Evolutionary conservation across 2,888 invertebrate species (phyloP).

Genomic region (Dynastes grantii): DNA sequence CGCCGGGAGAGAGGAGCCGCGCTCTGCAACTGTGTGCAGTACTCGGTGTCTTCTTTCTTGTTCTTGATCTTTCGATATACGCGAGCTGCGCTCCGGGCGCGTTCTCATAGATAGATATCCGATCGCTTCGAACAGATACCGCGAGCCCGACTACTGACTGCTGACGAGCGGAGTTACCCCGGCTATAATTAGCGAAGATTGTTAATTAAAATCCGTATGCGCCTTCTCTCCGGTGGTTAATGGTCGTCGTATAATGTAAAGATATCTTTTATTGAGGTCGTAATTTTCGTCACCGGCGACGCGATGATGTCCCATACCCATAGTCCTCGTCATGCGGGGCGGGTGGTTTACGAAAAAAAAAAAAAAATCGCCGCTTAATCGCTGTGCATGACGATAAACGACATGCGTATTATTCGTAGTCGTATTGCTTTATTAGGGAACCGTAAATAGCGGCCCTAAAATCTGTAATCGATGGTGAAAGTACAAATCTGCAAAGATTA

Average conservation of each 20-base stretch:
- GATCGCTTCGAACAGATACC: constrained; percentile 31
- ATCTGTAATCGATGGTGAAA: too few species aligned
- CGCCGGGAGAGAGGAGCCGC: background rate
- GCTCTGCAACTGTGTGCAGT: constrained; percentile 1
- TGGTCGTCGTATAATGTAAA: constrained; percentile 34
- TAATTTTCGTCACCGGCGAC: constrained; percentile 41
- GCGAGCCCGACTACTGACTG: background rate
- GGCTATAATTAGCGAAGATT: constrained; percentile 39
- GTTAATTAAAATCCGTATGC: constrained; percentile 39
- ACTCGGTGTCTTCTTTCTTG: constrained; percentile 4
- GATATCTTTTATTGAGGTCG: constrained; percentile 43
- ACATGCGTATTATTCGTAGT: background rate
- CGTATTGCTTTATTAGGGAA: constrained; percentile 5
- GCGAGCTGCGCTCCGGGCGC: constrained; percentile 2
- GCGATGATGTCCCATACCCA: background rate
- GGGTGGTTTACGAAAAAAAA: background rate
- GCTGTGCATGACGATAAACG: background rate
- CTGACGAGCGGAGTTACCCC: constrained; percentile 1
- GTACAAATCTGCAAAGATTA: too few species aligned
- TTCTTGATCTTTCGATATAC: constrained; percentile 34
- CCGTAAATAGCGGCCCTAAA: too few species aligned
- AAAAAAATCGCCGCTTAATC: background rate
- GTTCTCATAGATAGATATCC: constrained; percentile 26
- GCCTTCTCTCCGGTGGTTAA: constrained; percentile 20
- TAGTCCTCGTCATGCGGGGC: background rate